A percentile compares a stretch with the other conserved stretches of the same genome.
These are phyloP conservation scores for Nasonia oneida DNA, from an alignment of 2,888 invertebrate genomes.

Conservation along the genomic window DNA sequence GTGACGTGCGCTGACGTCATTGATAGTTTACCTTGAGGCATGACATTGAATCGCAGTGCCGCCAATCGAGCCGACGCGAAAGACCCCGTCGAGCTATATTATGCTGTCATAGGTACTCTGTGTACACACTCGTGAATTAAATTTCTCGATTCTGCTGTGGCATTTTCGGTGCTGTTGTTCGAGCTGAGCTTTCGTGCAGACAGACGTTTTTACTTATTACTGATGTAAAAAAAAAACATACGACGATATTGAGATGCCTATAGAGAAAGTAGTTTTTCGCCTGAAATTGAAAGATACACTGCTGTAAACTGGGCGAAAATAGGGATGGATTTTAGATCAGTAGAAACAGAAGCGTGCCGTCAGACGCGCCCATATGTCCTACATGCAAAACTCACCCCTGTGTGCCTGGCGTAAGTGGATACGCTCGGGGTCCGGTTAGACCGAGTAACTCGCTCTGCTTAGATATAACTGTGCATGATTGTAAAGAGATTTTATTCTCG, in stretches of 20 bases:
- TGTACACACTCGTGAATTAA: neutral
- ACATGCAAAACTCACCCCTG: neutral
- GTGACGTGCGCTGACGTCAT: slow-evolving; percentile 79
- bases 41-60: slow-evolving; percentile 75
- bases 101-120: neutral
- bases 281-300: no score
- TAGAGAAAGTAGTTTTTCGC: no score
- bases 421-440: neutral
- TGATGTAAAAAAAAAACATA: no score
- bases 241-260: no score
- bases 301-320: no score
- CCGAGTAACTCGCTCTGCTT: neutral
- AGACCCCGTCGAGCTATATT: slow-evolving; percentile 9
- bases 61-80: slow-evolving; percentile 55
- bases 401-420: neutral
- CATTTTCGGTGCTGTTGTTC: no score
- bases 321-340: neutral
- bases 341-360: neutral
- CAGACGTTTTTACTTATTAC: no score
- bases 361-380: neutral
- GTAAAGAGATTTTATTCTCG: neutral
- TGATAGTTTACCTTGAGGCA: slow-evolving; percentile 79
- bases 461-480: no score
- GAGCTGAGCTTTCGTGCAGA: no score
- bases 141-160: no score